Evolutionary conservation across 92 coral and sea anemone genomes (phyloP).

Genomic region (Chrysogorgia sp.): DNA sequence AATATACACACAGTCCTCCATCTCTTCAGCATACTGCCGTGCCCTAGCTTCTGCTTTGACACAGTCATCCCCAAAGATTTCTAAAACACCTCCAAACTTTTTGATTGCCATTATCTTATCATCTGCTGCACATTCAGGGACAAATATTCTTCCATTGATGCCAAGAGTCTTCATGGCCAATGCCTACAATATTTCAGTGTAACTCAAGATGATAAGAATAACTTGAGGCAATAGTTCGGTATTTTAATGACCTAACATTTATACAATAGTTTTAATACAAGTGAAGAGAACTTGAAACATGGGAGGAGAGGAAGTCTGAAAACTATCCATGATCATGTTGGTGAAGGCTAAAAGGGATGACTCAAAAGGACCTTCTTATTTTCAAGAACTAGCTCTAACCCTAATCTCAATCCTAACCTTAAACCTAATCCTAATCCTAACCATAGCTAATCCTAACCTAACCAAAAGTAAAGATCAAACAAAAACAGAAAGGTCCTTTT

Average conservation of each 20-base stretch:
- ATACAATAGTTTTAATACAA: too few species aligned
- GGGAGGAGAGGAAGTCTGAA: too few species aligned
- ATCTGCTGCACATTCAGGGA: conserved; percentile 61
- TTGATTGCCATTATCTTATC: conserved; percentile 67
- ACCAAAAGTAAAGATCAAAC: too few species aligned
- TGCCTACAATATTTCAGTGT: conserved; percentile 55
- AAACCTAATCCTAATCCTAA: too few species aligned
- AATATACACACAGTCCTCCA: conserved; percentile 58
- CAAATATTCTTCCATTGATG: conserved; percentile 67
- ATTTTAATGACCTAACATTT: background rate
- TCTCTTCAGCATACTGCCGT: conserved; percentile 75
- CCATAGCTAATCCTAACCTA: too few species aligned
- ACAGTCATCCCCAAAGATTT: conserved; percentile 74
- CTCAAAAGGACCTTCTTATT: too few species aligned
- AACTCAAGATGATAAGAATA: background rate
- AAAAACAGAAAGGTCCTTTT: too few species aligned
- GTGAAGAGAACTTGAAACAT: too few species aligned
- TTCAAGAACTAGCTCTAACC: too few species aligned
- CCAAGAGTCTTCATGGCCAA: conserved; percentile 70
- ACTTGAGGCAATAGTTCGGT: background rate
- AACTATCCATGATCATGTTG: background rate
- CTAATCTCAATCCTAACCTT: too few species aligned
- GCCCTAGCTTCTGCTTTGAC: conserved; percentile 82
- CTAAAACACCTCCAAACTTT: conserved; percentile 65
- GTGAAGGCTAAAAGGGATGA: too few species aligned